These are phyloP conservation scores for Frankliniella fusca DNA, from an alignment of 2,888 invertebrate genomes.

Conservation along the genomic window DNA sequence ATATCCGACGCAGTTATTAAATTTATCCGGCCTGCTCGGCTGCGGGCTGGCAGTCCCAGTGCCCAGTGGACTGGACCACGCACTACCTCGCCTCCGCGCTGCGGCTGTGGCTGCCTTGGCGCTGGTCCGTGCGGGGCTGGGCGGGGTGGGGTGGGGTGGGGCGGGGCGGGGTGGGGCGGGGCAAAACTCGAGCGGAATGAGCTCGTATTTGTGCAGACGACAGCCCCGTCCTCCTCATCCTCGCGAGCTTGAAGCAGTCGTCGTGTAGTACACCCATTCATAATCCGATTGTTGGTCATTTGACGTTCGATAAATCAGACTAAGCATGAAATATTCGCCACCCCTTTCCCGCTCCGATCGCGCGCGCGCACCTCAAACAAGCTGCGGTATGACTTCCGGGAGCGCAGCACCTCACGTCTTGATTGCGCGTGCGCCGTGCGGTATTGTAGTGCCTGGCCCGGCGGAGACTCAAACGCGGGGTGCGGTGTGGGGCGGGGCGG, in stretches of 20 bases:
- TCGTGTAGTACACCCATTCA: not conserved
- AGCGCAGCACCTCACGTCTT: no score
- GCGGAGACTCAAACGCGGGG: not conserved
- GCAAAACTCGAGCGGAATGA: not conserved
- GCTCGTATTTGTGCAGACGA: not conserved
- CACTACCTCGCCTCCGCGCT: not conserved
- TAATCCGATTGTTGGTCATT: slow-evolving; percentile 20
- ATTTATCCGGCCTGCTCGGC: not conserved
- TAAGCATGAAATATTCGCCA: slow-evolving; percentile 5
- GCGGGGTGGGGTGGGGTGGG: not conserved
- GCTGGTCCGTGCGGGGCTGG: not conserved
- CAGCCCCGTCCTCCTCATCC: no score
- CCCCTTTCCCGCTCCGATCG: not conserved
- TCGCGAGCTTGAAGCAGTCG: not conserved
- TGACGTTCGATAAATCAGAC: slow-evolving; percentile 22
- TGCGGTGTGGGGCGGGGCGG: not conserved
- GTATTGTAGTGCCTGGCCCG: not conserved
- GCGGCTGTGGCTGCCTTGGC: not conserved
- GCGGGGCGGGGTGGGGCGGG: not conserved
- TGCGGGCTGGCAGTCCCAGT: no score
- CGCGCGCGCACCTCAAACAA: no score
- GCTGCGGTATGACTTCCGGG: not conserved
- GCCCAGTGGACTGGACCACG: no score
- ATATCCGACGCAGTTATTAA: slow-evolving; percentile 21
- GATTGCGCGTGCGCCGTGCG: no score